A percentile compares a stretch with the other conserved stretches of the same genome.
Evolutionary conservation across 2,797 vertebrate species (phyloP).

Genomic region (Gila robusta): DNA sequence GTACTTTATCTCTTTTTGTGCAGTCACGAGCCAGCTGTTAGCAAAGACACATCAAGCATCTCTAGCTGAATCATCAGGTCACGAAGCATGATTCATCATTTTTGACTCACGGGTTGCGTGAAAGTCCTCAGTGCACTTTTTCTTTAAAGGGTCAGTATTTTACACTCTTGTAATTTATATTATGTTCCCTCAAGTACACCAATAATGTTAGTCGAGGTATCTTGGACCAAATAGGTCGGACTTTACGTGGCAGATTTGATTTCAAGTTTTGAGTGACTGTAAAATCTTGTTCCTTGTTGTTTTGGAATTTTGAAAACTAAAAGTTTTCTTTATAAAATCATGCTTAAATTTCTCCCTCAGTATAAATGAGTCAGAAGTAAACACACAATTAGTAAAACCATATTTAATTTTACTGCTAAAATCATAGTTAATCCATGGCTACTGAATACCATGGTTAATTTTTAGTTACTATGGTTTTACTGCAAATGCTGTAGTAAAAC

Average conservation of each 20-base stretch:
- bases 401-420: background rate
- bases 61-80: slow-evolving; percentile 28
- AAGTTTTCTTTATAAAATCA: background rate
- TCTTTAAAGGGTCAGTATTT: background rate
- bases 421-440: background rate
- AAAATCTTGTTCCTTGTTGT: background rate
- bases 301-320: background rate
- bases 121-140: background rate
- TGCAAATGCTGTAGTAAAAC: background rate
- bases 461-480: background rate
- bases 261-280: background rate
- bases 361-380: background rate
- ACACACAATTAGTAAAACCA: background rate
- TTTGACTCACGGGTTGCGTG: background rate
- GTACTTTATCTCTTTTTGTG: background rate
- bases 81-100: slow-evolving; percentile 22
- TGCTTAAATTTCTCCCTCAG: background rate
- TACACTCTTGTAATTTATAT: background rate
- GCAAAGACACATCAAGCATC: background rate
- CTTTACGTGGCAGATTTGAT: too few species aligned
- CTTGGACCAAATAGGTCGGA: background rate
- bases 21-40: slow-evolving; percentile 29
- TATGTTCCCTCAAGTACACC: background rate
- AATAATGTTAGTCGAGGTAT: background rate
- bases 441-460: background rate